Evolutionary conservation across 2,888 invertebrate genomes (phyloP), one percentile per base, ranked within the genome.

Genomic region (Heliconius ethilla): DNA sequence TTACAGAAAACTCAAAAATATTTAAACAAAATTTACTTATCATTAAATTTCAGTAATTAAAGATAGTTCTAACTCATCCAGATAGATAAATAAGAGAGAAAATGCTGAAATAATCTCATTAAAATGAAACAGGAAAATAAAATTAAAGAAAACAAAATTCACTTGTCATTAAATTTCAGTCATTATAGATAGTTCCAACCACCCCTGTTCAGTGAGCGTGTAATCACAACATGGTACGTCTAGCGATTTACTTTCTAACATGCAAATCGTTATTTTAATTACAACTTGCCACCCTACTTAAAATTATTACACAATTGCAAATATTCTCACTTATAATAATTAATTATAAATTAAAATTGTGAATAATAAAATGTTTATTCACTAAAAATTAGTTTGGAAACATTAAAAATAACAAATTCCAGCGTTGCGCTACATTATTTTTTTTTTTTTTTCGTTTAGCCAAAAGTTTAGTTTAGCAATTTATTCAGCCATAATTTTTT

Each of bases 171-270:
- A 69, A 69, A 25, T 72, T 59, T 59, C 59, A 33, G 33, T 33
- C 33, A 72, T 59, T 59, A 72, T 59, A 72, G 33, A 72, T 59
- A 59, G 59, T 72, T 59, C 59, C 66, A 69, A 76, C 70, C n/a
- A 70, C 75, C 79, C 51, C 63, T 75, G 80, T 25, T 66, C 82
- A 81, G 75, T 74, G 81, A 83, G 81, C 82, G 82, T 82, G 82
- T 79, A 82, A 82, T 79, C 73, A 82, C 81, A 81, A 84, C 81
- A 80, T 77, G 79, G 81, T 83, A 86, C 89, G 75, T 78, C 67
- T 75, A 69, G 37, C 79, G 69, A 73, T 80, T 82, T 77, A 84
- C 84, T 90, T 91, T 91, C 90, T 86, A 89, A 81, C 89, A 90
- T 91, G 90, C 89, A 89, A 90, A 90, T 81, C 45, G 25, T 87